Base-by-base conservation (phyloP, 2,888 invertebrate species). In the Macropis europaea region DNA sequence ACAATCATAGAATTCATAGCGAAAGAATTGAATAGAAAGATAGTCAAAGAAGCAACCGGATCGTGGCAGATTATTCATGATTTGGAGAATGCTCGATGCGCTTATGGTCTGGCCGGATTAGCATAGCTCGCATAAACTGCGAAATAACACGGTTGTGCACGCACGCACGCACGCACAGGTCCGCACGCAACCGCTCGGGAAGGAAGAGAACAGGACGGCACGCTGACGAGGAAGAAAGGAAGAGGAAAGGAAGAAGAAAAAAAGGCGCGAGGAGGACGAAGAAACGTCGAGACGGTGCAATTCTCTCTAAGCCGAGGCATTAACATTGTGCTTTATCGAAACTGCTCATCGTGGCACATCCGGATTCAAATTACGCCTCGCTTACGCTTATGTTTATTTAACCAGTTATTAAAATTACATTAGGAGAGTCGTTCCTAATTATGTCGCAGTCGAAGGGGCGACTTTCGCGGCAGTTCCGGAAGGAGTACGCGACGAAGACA, bases 381-480 rank as follows among this genome's bases (percentile, higher is more conserved):
- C 84, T 86, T 85, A 80, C 82, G 85, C 87, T 90, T 90, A 90
- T 89, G 89, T 90, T 90, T 90, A 90, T 90, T 90, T 90, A 90
- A 88, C 89, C 87, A 89, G 89, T 90, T 90, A 90, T 90, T 90
- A 90, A 89, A 90, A 89, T 86, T 87, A 87, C 90, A 90, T 90
- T 88, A 89, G 87, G 86, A n/a, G 52, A 76, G 81, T 77, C 81
- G 75, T 59, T 63, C 73, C 72, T 86, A 84, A 86, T 87, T 85
- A 85, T 82, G 74, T 75, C 77, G 77, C 75, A 63, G 17, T 30
- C 45, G 57, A 36, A 63, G 52, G 53, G 34, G 43, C 57, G 64
- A 50, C 52, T 54, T 53, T n/a, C n/a, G n/a, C n/a, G n/a, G 54
- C 45, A 64, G 61, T 67, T 74, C 79, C 74, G 74, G 79, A 79